Percentiles rank a stretch among this genome's conserved stretches.
These are phyloP conservation scores for Metridium senile DNA, from an alignment of 92 coral and sea anemone genomes.

Conservation along the genomic window DNA sequence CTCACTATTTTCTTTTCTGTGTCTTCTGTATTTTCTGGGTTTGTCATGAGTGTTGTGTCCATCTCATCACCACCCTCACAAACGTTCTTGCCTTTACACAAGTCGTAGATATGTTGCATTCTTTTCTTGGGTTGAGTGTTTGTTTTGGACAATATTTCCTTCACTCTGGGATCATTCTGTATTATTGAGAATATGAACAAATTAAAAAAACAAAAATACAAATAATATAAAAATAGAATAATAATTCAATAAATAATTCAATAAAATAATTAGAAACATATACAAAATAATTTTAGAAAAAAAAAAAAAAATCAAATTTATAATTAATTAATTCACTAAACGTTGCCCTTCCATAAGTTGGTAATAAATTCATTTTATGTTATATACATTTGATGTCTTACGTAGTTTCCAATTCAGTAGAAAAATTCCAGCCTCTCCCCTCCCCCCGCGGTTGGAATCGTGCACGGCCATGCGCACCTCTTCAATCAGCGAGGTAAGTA, in stretches of 20 bases:
- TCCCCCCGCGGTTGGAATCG: conserved; percentile 20
- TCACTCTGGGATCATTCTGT: conserved; percentile 90
- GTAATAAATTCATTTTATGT: too few species aligned
- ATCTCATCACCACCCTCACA: conserved; percentile 99
- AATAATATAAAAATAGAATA: too few species aligned
- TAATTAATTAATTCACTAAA: neutral
- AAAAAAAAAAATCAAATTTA: too few species aligned
- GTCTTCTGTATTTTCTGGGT: conserved; percentile 68
- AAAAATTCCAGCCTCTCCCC: conserved; percentile 18
- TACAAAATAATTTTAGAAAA: neutral
- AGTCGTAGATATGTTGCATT: conserved; percentile 89
- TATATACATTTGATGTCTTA: neutral
- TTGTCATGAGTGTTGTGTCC: conserved; percentile 70
- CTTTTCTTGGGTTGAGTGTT: conserved; percentile 83
- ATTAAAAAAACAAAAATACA: neutral
- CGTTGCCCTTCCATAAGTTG: too few species aligned
- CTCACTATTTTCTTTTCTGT: conserved; percentile 85
- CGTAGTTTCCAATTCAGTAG: neutral
- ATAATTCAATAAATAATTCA: too few species aligned
- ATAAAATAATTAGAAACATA: neutral
- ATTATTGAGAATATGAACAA: too few species aligned
- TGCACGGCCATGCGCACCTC: conserved; percentile 46
- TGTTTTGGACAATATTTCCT: conserved; percentile 82
- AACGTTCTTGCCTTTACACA: conserved; percentile 90
- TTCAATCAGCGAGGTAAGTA: conserved; percentile 23